Evolutionary conservation across 64 coral and sea anemone genomes (phyloP), one percentile per base, ranked within the genome.

Genomic region (Dendrophyllia cribrosa): DNA sequence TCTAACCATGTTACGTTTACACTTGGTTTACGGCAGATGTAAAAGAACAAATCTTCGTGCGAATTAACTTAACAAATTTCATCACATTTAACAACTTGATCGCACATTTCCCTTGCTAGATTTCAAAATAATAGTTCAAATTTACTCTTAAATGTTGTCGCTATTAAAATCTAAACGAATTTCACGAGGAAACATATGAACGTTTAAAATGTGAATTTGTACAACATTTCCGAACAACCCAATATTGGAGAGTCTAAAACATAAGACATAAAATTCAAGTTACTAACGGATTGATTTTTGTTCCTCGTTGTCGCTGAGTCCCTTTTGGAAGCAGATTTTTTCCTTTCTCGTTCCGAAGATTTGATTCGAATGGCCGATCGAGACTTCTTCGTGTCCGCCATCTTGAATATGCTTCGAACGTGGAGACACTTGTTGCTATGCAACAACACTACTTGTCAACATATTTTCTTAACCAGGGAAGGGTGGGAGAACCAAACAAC

Each of bases 321-420:
- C 6, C 70, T 47, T 78, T 93, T 86, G 7, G 71, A 66, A 13
- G 72, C 91, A 56, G 91, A 93, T 78, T 69, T 93, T 46, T 78
- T 86, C 19, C 91, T 67, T 25, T 92, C 90, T 86, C 66, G 74
- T 23, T 93, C 91, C 24, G 91, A 93, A 86, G 91, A 93, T 65
- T 93, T 93, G 13, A 87, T 79, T 68, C 91, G 70, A 66, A 93
- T 93, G 15, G 24, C 91, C 20, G 91, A 93, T 66, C 91, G 82
- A 93, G 70, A 86, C 74, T 93, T 93, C 59, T 78, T 93, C 82
- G 13, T 7, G 34, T 93, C 82, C 71, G 81, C 82, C 91, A 93
- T 93, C 65, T 93, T 93, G 79, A 55, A 82, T 49, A 23, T 76
- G 75, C 82, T 51, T 72, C 43, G 10, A 61, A 53, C 55, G 0